These are phyloP conservation scores for Coenonympha glycerion DNA, from an alignment of 2,888 invertebrate genomes.

Conservation along the genomic window DNA sequence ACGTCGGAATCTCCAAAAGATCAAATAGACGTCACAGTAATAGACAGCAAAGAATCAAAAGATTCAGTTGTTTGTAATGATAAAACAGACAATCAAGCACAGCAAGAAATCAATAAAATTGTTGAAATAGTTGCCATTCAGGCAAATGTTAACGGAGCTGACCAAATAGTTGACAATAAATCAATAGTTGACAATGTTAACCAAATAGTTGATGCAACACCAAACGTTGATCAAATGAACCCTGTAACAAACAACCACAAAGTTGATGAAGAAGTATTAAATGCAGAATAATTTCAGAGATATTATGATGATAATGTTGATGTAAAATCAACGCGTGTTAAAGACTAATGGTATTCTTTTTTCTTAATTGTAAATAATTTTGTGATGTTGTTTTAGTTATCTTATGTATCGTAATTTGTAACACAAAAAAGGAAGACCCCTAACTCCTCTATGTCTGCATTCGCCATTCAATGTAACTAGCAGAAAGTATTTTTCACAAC, in stretches of 20 bases:
- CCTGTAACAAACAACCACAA: not conserved
- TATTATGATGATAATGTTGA: not conserved
- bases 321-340: not conserved
- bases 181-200: not conserved
- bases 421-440: conserved; percentile 6
- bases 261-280: conserved; percentile 1
- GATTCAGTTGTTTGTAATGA: not conserved
- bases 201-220: not conserved
- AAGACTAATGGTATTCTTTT: not conserved
- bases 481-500: no score
- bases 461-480: no score
- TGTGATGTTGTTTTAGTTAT: not conserved
- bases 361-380: not conserved
- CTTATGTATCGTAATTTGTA: conserved; percentile 2
- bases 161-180: not conserved
- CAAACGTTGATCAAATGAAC: not conserved
- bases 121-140: not conserved
- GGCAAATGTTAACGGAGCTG: not conserved
- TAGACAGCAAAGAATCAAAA: not conserved
- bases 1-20: not conserved
- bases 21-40: not conserved
- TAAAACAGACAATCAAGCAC: not conserved
- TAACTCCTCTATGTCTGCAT: no score
- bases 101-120: not conserved
- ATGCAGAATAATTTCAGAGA: not conserved